phyloP scores from a whole-genome alignment of 2,888 invertebrate genomes.

The Rhagonycha fulva region DNA sequence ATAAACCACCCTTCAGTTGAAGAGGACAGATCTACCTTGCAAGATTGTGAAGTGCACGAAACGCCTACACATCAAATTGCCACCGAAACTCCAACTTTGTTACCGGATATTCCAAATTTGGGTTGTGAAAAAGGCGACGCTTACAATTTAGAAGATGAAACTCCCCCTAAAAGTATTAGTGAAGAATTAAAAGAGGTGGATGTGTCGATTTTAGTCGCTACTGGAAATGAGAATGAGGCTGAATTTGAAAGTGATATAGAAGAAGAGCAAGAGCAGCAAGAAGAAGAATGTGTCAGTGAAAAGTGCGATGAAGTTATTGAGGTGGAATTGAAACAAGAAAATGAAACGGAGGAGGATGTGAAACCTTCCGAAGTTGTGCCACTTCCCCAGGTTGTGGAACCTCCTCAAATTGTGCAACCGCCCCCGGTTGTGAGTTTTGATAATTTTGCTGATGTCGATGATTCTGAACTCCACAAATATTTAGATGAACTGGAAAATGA shows the following conservation, averaged over 20 bases:
- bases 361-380: constrained; percentile 20
- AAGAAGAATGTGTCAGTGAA: no score
- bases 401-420: not conserved
- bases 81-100: not conserved
- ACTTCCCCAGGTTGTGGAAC: no score
- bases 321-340: not conserved
- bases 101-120: not conserved
- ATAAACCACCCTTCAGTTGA: not conserved
- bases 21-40: not conserved
- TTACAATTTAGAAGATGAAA: not conserved
- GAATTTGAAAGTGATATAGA: not conserved
- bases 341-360: not conserved
- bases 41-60: not conserved
- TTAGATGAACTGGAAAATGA: constrained; percentile 50
- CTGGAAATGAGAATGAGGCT: not conserved
- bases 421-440: constrained; percentile 43
- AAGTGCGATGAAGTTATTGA: not conserved
- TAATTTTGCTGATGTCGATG: constrained; percentile 47
- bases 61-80: not conserved
- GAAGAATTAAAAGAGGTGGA: not conserved
- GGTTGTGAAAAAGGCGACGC: not conserved
- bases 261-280: not conserved
- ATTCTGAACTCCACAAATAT: constrained; percentile 49
- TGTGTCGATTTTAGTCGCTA: not conserved
- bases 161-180: not conserved